Conservation (phyloP, 2,888 invertebrate species). For the Agrilus mali region DNA sequence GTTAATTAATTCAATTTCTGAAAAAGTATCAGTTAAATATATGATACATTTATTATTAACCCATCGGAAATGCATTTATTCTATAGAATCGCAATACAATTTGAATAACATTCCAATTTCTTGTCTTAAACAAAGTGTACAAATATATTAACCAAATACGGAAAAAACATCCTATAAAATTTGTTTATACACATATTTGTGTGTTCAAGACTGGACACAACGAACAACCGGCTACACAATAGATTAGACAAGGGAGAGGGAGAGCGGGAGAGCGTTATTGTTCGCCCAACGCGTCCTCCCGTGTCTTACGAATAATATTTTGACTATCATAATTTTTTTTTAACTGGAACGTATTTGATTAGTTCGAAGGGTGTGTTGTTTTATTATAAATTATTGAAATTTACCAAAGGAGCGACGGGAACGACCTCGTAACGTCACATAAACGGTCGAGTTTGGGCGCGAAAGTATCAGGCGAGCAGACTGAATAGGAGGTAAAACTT, state of each 20-base stretch:
- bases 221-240: background rate
- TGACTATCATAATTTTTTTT: conserved; percentile 2
- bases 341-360: background rate
- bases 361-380: conserved; percentile 1
- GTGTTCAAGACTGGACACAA: no score
- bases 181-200: no score
- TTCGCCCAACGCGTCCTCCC: conserved; percentile 1
- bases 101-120: no score
- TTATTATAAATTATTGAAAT: no score
- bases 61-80: no score
- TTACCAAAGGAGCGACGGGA: background rate
- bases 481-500: conserved; percentile 14
- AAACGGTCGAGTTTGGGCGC: conserved; percentile 27
- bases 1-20: no score
- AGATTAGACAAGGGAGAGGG: background rate
- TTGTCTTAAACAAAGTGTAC: no score
- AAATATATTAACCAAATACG: no score
- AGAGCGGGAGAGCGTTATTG: background rate
- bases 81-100: no score
- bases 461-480: conserved; percentile 32
- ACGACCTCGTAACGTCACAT: conserved; percentile 6
- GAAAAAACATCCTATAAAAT: no score
- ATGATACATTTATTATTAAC: no score
- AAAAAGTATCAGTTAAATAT: no score
- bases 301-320: background rate